Conservation (phyloP, 2,797 vertebrate genomes). For the Chelon auratus region DNA sequence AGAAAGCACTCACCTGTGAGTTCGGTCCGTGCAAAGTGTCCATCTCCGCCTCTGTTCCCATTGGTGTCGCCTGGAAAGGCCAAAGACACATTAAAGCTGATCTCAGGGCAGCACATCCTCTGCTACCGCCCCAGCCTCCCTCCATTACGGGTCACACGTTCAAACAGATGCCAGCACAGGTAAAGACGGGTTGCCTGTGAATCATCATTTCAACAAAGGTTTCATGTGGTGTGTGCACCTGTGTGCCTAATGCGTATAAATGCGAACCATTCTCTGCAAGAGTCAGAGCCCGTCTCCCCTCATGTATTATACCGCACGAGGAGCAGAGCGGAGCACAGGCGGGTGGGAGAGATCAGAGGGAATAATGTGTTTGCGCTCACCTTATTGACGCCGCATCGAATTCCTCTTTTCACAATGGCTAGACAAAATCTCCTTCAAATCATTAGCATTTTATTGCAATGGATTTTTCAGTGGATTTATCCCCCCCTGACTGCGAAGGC, state of each 20-base stretch:
- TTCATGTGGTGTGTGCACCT: slow-evolving; percentile 31
- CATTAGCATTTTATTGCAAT: slow-evolving; percentile 52
- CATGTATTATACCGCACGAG: slow-evolving; percentile 47
- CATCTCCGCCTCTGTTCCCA: slow-evolving; percentile 92
- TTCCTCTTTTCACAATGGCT: slow-evolving; percentile 38
- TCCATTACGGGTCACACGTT: slow-evolving; percentile 24
- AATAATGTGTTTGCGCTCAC: slow-evolving; percentile 48
- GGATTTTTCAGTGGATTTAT: slow-evolving; percentile 44
- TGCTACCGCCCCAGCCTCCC: neutral
- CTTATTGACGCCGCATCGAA: slow-evolving; percentile 44
- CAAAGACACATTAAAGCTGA: slow-evolving; percentile 44
- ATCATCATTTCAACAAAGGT: slow-evolving; percentile 40
- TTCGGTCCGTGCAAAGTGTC: slow-evolving; percentile 93
- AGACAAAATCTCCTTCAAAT: slow-evolving; percentile 50
- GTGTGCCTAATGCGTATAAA: slow-evolving; percentile 48
- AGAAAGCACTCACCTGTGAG: slow-evolving; percentile 86
- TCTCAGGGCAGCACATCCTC: slow-evolving; percentile 34
- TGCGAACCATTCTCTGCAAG: slow-evolving; percentile 50
- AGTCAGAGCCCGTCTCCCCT: slow-evolving; percentile 25
- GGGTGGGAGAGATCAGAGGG: slow-evolving; percentile 42
- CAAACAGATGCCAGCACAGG: neutral
- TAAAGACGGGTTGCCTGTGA: slow-evolving; percentile 20
- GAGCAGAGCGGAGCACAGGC: slow-evolving; percentile 32
- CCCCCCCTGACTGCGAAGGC: slow-evolving; percentile 16
- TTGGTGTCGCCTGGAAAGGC: slow-evolving; percentile 89